Evolutionary conservation across 2,797 vertebrate species (phyloP), one percentile per base, ranked within the genome.

Genomic region (Macropodus opercularis): DNA sequence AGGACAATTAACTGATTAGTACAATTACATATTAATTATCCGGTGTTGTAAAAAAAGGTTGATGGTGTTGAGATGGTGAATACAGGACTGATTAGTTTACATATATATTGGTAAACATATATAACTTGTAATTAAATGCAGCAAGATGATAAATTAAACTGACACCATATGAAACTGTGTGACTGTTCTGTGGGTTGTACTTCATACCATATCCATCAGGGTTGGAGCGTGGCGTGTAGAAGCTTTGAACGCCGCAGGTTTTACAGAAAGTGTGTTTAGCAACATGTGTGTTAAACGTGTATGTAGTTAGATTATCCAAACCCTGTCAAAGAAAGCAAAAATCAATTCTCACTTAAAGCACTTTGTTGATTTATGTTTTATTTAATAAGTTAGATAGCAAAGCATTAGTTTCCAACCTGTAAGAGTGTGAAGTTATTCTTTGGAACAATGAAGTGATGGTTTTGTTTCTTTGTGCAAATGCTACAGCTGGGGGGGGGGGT

Each of bases 251-350:
- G 0, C 98, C 96, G n/a, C 97, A 98, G 19, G 80, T 94, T 87
- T 95, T 98, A 89, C 97, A 99, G 87, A 99, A 99, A 0, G 90
- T 97, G 79, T 99, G 97, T 86, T 95, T 92, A 27, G 96, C 97
- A 62, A 73, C 29, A 26, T 94, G 95, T 2, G 95, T 97, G 83
- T 99, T 97, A 79, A 97, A 99, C 1, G 94, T 97, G 75, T 99
- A 99, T 0, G 93, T 96, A 48, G 94, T 95, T 77, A 99, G 85
- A 70, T 92, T 92, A 27, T 95, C 94, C 0, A 84, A 90, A 3
- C 97, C 98, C 98, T 99, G 56, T 10, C 2, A 29, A 44, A 27
- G 17, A 36, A 34, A 43, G 39, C 23, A 9, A 18, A 35, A 49
- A 9, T 11, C 3, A 35, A 0, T n/a, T 19, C n/a, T 52, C 19